A percentile compares a stretch with the other conserved stretches of the same genome.
These are phyloP conservation scores for Cryptomyrus ogoouensis DNA, from an alignment of 2,113 vertebrate genomes.

Conservation along the genomic window DNA sequence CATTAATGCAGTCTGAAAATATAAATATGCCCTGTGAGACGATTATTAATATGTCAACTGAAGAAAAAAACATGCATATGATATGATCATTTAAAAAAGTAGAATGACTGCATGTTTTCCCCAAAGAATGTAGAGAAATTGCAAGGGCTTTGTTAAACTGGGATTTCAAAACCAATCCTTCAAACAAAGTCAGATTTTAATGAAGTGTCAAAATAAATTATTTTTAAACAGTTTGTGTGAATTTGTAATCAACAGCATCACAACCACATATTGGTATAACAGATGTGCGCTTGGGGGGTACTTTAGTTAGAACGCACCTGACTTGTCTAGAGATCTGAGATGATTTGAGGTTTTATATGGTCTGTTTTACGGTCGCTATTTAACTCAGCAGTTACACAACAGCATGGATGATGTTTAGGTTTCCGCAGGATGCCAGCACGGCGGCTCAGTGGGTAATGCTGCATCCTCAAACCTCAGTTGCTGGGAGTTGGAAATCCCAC, in stretches of 20 bases:
- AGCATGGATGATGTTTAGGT: not conserved
- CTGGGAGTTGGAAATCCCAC: not conserved
- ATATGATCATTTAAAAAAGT: not conserved
- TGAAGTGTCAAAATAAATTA: not conserved
- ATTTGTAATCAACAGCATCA: not conserved
- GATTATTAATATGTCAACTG: not conserved
- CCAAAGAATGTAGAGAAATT: not conserved
- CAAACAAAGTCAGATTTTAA: not conserved
- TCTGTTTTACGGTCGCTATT: not conserved
- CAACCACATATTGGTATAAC: not conserved
- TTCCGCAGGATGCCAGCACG: not conserved
- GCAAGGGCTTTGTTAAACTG: not conserved
- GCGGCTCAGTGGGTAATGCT: not conserved
- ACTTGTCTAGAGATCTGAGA: not conserved
- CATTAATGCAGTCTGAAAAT: not conserved
- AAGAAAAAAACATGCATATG: not conserved
- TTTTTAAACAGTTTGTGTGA: not conserved
- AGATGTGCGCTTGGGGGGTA: not conserved
- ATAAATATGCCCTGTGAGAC: not conserved
- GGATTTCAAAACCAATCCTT: not conserved
- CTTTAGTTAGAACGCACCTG: not conserved
- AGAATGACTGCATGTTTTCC: not conserved
- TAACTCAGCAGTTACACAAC: not conserved
- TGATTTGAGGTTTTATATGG: not conserved
- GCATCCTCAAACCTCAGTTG: not conserved